phyloP scores from a whole-genome alignment of 2,888 invertebrate species.

The Drosophila helvetica region DNA sequence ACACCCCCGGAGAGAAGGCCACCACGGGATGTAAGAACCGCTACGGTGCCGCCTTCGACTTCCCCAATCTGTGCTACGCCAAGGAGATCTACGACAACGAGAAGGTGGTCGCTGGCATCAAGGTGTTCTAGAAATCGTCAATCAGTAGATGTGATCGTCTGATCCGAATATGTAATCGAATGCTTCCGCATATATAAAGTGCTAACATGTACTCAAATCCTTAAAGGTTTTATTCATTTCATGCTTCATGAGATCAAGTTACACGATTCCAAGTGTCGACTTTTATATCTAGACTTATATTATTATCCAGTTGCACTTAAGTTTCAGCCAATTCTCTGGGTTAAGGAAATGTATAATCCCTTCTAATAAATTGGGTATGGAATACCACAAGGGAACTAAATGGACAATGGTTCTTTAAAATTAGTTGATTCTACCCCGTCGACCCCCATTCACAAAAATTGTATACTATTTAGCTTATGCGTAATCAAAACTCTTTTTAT shows the following conservation, averaged over 20 bases:
- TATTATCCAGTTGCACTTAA: background rate
- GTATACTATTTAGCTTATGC: constrained; percentile 12
- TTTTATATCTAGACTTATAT: background rate
- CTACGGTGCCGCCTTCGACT: constrained; percentile 64
- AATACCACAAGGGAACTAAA: too few relatives aligned
- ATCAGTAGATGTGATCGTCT: too few relatives aligned
- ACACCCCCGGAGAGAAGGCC: constrained; percentile 58
- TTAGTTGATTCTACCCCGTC: background rate
- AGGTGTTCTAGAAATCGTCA: background rate
- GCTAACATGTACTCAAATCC: constrained; percentile 3
- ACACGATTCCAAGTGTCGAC: background rate
- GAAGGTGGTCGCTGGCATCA: background rate
- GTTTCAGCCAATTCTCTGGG: background rate
- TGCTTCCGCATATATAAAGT: constrained; percentile 13
- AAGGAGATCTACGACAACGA: constrained; percentile 18
- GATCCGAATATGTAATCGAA: background rate
- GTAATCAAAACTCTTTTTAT: constrained; percentile 28
- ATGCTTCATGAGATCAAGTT: background rate
- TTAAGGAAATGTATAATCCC: too few relatives aligned
- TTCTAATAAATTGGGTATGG: too few relatives aligned
- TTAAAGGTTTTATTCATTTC: background rate
- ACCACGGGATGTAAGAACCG: constrained; percentile 55
- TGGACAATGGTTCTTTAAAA: background rate
- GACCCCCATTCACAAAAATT: background rate
- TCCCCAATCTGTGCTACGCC: constrained; percentile 37